These are phyloP conservation scores for Kryptolebias marmoratus DNA, from an alignment of 2,113 vertebrate genomes.

Conservation along the genomic window DNA sequence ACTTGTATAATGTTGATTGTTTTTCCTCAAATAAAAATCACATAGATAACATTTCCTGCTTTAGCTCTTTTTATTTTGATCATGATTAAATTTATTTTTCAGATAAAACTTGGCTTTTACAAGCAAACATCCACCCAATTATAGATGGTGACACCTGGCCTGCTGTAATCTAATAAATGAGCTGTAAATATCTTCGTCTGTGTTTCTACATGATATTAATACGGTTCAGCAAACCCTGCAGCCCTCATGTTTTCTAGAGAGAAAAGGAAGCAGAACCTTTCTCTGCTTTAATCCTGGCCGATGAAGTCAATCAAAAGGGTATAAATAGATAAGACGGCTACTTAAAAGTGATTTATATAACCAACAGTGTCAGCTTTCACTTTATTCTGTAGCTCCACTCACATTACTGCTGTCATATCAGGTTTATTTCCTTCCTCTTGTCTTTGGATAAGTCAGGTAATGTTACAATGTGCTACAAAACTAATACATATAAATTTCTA, in stretches of 20 bases:
- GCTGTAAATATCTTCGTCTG: conserved; percentile 60
- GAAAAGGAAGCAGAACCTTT: conserved; percentile 27
- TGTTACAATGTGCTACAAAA: background rate
- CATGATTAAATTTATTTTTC: background rate
- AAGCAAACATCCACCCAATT: conserved; percentile 12
- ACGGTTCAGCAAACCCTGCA: conserved; percentile 26
- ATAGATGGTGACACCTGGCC: conserved; percentile 36
- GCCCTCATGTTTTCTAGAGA: conserved; percentile 10
- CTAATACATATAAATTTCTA: background rate
- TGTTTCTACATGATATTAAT: conserved; percentile 10
- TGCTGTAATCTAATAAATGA: conserved; percentile 67
- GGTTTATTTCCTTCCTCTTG: no score
- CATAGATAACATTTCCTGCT: no score
- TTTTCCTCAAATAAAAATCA: no score
- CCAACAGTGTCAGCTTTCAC: background rate
- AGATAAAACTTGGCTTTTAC: background rate
- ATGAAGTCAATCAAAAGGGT: conserved; percentile 10
- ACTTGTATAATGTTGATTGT: no score
- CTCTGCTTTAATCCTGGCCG: conserved; percentile 32
- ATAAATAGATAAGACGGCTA: background rate
- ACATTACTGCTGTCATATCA: background rate
- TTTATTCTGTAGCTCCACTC: background rate
- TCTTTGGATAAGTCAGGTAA: no score
- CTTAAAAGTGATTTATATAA: background rate
- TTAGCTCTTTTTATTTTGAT: background rate